Evolutionary conservation across 2,888 invertebrate genomes (phyloP).

Genomic region (Gastrophysa polygoni): DNA sequence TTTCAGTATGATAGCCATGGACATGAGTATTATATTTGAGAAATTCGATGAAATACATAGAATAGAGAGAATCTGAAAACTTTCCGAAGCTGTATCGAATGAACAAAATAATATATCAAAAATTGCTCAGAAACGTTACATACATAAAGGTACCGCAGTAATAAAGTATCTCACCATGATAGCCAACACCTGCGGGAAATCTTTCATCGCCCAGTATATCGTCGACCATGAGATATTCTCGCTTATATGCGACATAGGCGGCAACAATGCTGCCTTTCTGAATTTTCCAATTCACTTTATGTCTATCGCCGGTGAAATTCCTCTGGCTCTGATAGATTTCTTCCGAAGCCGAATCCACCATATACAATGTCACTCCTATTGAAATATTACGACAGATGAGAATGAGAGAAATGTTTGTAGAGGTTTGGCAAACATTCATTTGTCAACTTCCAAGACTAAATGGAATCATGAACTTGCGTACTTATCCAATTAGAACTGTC

Average conservation of each 20-base stretch:
- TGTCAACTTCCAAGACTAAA: too few relatives aligned
- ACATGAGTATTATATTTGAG: too few relatives aligned
- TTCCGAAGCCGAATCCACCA: constrained; percentile 61
- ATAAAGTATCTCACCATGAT: constrained; percentile 35
- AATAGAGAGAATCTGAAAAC: too few relatives aligned
- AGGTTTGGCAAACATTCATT: too few relatives aligned
- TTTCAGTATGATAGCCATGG: too few relatives aligned
- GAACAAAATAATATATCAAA: too few relatives aligned
- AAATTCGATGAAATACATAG: too few relatives aligned
- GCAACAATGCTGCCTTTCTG: constrained; percentile 63
- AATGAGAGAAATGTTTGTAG: too few relatives aligned
- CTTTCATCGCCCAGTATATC: constrained; percentile 64
- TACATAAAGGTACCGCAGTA: background rate
- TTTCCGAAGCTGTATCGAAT: too few relatives aligned
- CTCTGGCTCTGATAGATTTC: constrained; percentile 64
- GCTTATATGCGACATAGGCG: constrained; percentile 64
- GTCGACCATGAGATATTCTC: constrained; percentile 62
- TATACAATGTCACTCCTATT: constrained; percentile 64
- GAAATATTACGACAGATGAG: too few relatives aligned
- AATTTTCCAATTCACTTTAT: constrained; percentile 65
- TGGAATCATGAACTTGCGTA: too few relatives aligned
- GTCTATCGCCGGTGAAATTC: constrained; percentile 58
- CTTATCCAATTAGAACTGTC: too few relatives aligned
- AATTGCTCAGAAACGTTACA: background rate
- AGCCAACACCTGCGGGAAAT: constrained; percentile 64